Evolutionary conservation across 2,888 invertebrate species (phyloP), one percentile per base, ranked within the genome.

Genomic region (Seira sanloemensis): DNA sequence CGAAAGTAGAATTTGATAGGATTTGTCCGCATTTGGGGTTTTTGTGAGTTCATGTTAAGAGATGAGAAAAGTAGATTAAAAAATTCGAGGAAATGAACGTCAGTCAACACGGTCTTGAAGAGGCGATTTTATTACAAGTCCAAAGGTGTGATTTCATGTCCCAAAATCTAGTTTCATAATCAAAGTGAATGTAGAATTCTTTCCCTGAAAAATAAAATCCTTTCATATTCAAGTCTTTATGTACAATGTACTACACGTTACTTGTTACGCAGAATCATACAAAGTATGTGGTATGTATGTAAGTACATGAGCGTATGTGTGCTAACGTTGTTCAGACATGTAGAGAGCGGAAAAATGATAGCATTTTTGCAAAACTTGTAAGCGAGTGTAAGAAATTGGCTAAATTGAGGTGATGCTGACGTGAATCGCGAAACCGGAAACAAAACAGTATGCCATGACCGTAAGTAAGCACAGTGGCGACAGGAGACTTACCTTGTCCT

Each of bases 401-500:
- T 12, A 50, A 50, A 50, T 18, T 12, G 16, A 7, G 50, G 50
- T 2, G n/a, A 50, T 50, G 50, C n/a, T 50, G 50, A 50, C 50
- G 50, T 50, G 50, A 12, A 50, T 50, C 50, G 16, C 50, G n/a
- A 50, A 62, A 71, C 79, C 79, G 79, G 79, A 73, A 74, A 73
- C 67, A 79, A 54, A 27, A 67, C 27, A 25, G 23, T 66, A 65
- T 78, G 27, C 24, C 74, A 79, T 73, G 79, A 73, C 54, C 66
- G 37, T 58, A n/a, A n/a, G n/a, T n/a, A n/a, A n/a, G n/a, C n/a
- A 54, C 54, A 46, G 50, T 68, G 74, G 67, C 73, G 73, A 73
- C 74, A 58, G 50, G 37, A 23, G 68, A 71, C 73, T 79, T 73
- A 79, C 79, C 79, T 79, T 73, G 79, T 67, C 74, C 79, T 50